phyloP scores from a whole-genome alignment of 2,888 invertebrate species.

The Pristionchus maxplancki region DNA sequence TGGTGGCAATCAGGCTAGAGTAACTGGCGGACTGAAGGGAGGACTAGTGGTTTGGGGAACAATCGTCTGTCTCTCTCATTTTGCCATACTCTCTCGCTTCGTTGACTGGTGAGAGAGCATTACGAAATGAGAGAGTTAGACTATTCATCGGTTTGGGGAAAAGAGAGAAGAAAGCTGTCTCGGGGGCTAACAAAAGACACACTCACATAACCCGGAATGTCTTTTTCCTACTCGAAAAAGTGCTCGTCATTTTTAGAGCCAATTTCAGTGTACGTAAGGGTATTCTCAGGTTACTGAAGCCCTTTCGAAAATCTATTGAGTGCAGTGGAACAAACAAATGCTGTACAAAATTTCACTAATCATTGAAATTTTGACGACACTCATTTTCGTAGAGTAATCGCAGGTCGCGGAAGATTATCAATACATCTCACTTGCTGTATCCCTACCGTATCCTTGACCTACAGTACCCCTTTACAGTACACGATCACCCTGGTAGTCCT shows the following conservation, averaged over 20 bases:
- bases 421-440: too few species aligned
- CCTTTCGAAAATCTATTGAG: neutral
- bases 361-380: too few species aligned
- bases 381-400: too few species aligned
- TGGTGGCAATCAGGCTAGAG: conserved; percentile 7
- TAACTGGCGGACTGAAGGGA: neutral
- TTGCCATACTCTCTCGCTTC: too few species aligned
- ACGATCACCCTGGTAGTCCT: conserved; percentile 32
- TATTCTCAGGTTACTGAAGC: neutral
- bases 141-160: neutral
- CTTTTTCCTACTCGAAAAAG: neutral
- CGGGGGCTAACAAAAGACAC: neutral
- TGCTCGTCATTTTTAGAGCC: neutral
- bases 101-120: too few species aligned
- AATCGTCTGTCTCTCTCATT: neutral
- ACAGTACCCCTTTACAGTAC: conserved; percentile 44
- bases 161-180: neutral
- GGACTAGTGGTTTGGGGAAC: neutral
- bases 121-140: too few species aligned
- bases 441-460: too few species aligned
- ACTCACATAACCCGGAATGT: neutral
- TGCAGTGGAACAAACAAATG: neutral
- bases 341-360: too few species aligned
- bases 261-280: neutral
- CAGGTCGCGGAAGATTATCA: too few species aligned